phyloP scores from a whole-genome alignment of 2,797 vertebrate genomes.

The Loris lydekkerianus region DNA sequence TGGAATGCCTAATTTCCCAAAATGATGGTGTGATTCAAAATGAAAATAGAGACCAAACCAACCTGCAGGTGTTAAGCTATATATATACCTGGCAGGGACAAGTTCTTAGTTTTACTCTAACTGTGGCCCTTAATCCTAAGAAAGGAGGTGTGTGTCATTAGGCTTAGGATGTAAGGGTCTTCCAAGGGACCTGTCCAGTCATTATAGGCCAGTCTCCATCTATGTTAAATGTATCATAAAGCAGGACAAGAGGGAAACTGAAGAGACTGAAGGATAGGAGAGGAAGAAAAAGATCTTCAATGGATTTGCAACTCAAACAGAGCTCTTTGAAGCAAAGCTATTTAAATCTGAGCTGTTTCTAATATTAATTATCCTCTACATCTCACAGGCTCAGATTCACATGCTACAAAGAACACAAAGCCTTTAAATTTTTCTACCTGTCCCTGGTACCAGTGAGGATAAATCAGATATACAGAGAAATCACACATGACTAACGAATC shows the following conservation, averaged over 20 bases:
- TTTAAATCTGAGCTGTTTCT: conserved; percentile 68
- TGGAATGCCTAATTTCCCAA: neutral
- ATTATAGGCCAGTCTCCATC: neutral
- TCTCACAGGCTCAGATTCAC: conserved; percentile 64
- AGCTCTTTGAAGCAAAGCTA: conserved; percentile 58
- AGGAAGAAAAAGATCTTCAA: neutral
- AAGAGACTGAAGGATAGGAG: neutral
- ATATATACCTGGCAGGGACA: neutral
- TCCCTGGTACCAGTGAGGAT: conserved; percentile 67
- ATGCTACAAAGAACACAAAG: conserved; percentile 73
- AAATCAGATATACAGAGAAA: conserved; percentile 84
- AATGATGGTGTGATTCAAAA: neutral
- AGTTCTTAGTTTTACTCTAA: neutral
- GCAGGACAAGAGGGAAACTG: neutral
- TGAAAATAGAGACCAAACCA: neutral
- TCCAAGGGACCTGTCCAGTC: neutral
- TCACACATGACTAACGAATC: conserved; percentile 81
- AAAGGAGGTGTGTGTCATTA: neutral
- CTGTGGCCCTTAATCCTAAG: neutral
- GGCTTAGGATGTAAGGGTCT: neutral
- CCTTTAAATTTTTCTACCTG: conserved; percentile 80
- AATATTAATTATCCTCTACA: conserved; percentile 72
- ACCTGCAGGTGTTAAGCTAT: neutral
- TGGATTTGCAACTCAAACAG: conserved; percentile 36
- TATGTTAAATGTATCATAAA: neutral